Base-by-base conservation (phyloP, 2,888 invertebrate genomes). In the Strigamia crassipes region DNA sequence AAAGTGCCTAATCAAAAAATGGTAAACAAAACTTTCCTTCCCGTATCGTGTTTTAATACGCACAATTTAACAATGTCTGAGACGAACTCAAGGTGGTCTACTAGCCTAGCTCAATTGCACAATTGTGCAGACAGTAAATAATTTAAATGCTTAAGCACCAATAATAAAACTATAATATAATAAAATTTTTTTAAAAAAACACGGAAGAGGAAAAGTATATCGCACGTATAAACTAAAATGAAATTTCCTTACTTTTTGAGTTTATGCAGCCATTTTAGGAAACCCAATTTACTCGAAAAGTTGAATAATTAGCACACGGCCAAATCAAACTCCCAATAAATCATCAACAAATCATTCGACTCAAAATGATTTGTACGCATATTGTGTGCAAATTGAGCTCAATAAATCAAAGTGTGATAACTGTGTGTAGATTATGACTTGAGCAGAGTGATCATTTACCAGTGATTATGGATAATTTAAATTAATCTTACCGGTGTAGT, bases 401-500 rank as follows among this genome's bases (percentile, higher is more conserved):
- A 15, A 9, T 56, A 18, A 38, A 38, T 38, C 38, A 38, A n/a
- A n/a, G n/a, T n/a, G n/a, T n/a, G n/a, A n/a, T n/a, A n/a, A n/a
- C n/a, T n/a, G n/a, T n/a, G n/a, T n/a, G n/a, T n/a, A n/a, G n/a
- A n/a, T n/a, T n/a, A n/a, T n/a, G n/a, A n/a, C n/a, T n/a, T n/a
- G n/a, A n/a, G n/a, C n/a, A n/a, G n/a, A n/a, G n/a, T n/a, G n/a
- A n/a, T n/a, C n/a, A n/a, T n/a, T n/a, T n/a, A n/a, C n/a, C n/a
- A n/a, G n/a, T n/a, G n/a, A n/a, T n/a, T n/a, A n/a, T n/a, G n/a
- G n/a, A n/a, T n/a, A n/a, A n/a, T n/a, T n/a, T n/a, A n/a, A n/a
- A n/a, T n/a, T n/a, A n/a, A n/a, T n/a, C 92, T 91, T 88, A 94
- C 94, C 90, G 93, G 90, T 81, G 73, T 73, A 27, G 90, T 90